Evolutionary conservation across 2,797 vertebrate genomes (phyloP).

Genomic region (Scyliorhinus canicula): DNA sequence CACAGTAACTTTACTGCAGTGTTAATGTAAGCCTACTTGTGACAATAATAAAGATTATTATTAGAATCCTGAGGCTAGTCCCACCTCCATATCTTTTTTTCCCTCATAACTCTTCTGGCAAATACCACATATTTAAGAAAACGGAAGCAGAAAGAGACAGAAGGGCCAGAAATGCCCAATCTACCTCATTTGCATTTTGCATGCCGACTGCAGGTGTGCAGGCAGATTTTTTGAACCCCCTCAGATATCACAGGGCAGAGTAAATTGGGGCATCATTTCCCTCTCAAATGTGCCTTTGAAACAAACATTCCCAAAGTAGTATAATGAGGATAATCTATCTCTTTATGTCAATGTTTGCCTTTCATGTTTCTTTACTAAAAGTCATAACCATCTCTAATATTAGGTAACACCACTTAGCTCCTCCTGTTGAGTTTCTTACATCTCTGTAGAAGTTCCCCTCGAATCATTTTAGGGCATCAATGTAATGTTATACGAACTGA

Average conservation of each 20-base stretch:
- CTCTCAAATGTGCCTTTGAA: not conserved
- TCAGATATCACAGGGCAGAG: not conserved
- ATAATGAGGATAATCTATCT: not conserved
- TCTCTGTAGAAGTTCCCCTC: not conserved
- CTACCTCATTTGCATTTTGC: not conserved
- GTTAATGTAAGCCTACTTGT: no score
- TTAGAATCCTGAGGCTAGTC: not conserved
- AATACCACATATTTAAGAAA: not conserved
- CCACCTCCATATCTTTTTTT: not conserved
- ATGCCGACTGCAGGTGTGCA: not conserved
- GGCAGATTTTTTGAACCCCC: no score
- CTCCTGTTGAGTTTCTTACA: not conserved
- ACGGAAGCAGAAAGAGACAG: not conserved
- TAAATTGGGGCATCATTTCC: not conserved
- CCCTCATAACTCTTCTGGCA: not conserved
- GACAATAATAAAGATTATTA: no score
- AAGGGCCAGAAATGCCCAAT: not conserved
- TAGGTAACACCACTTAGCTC: not conserved
- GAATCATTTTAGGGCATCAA: no score
- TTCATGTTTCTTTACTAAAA: not conserved
- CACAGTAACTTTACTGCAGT: no score
- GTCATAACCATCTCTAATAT: not conserved
- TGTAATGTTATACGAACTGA: not conserved
- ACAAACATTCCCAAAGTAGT: not conserved
- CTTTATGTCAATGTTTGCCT: not conserved